phyloP scores from a whole-genome alignment of 2,888 invertebrate genomes.

The Parnassius apollo region DNA sequence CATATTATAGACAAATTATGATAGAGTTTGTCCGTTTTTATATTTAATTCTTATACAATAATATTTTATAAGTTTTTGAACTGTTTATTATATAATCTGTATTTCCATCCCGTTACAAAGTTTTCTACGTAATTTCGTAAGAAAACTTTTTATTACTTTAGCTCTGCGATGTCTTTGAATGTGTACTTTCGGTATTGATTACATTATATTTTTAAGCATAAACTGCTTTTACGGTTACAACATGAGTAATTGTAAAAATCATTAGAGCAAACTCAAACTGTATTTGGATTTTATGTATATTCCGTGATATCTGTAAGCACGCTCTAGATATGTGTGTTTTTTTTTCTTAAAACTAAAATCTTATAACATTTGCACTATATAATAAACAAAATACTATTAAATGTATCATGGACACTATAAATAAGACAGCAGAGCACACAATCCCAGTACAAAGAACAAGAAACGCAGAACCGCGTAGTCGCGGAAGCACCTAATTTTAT shows the following conservation, averaged over 20 bases:
- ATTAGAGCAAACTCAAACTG: neutral
- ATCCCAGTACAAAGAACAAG: slow-evolving; percentile 63
- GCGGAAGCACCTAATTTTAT: slow-evolving; percentile 55
- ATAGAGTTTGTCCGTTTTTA: slow-evolving; percentile 78
- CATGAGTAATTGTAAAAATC: too few species aligned
- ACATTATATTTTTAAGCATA: slow-evolving; percentile 24
- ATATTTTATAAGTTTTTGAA: slow-evolving; percentile 74
- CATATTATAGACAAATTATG: slow-evolving; percentile 66
- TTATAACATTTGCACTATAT: neutral
- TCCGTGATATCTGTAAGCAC: slow-evolving; percentile 2
- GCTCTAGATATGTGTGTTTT: slow-evolving; percentile 3
- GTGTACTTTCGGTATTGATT: slow-evolving; percentile 30
- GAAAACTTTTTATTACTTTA: slow-evolving; percentile 40
- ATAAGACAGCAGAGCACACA: slow-evolving; percentile 70
- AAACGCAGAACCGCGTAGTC: slow-evolving; percentile 33
- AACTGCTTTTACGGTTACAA: too few species aligned
- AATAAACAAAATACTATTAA: slow-evolving; percentile 4
- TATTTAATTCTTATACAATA: slow-evolving; percentile 76
- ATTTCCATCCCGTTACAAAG: slow-evolving; percentile 38
- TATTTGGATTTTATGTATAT: neutral
- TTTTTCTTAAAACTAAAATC: slow-evolving; percentile 1
- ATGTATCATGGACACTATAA: slow-evolving; percentile 34
- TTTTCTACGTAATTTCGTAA: slow-evolving; percentile 35
- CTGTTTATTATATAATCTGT: slow-evolving; percentile 54
- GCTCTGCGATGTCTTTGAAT: slow-evolving; percentile 59